Evolutionary conservation across 1,140 invertebrate genomes (phyloP).

Genomic region (Phortica variegata): DNA sequence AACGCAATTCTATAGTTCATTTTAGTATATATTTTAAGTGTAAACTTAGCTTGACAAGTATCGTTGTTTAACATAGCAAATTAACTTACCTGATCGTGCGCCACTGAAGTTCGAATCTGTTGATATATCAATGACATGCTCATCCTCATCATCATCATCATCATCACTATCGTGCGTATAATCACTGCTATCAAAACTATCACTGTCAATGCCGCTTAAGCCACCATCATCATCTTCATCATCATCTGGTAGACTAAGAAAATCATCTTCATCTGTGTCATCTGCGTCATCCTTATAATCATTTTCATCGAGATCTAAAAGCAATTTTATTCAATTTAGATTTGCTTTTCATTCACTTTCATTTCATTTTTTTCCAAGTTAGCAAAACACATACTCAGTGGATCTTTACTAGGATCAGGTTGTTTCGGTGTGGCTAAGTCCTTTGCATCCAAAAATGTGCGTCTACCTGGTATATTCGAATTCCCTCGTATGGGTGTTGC

Average conservation of each 20-base stretch:
- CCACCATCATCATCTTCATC: conserved; percentile 19
- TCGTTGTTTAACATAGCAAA: too few relatives aligned
- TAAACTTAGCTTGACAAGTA: too few relatives aligned
- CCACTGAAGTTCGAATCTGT: conserved; percentile 37
- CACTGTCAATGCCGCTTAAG: not conserved
- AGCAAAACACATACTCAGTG: conserved; percentile 25
- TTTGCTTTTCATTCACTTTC: not conserved
- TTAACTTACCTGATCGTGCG: conserved; percentile 32
- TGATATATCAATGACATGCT: conserved; percentile 35
- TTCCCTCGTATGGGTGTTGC: too few relatives aligned
- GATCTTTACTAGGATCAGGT: conserved; percentile 35
- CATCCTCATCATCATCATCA: conserved; percentile 27
- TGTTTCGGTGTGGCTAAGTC: not conserved
- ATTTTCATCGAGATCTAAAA: not conserved
- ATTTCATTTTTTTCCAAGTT: not conserved
- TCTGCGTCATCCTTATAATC: too few relatives aligned
- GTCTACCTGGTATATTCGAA: too few relatives aligned
- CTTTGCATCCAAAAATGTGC: too few relatives aligned
- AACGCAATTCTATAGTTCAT: too few relatives aligned
- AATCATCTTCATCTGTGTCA: not conserved
- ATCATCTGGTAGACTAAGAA: not conserved
- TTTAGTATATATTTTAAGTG: too few relatives aligned
- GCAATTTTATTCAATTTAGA: conserved; percentile 7
- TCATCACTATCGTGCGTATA: conserved; percentile 15
- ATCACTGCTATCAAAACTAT: not conserved